Percentiles rank a stretch among this genome's conserved stretches.
phyloP scores from a whole-genome alignment of 2,888 invertebrate genomes.

The Calliphora vomitoria region DNA sequence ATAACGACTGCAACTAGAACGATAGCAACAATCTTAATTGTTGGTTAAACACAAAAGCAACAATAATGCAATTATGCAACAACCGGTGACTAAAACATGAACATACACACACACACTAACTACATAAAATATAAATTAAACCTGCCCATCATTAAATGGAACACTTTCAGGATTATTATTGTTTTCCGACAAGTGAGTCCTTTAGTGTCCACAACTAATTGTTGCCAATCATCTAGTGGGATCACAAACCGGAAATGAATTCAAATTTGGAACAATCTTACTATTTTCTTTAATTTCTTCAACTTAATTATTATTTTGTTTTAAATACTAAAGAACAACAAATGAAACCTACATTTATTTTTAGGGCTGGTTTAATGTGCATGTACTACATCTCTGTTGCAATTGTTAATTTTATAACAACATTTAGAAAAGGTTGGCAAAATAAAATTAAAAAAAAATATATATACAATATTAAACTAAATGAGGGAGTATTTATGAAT shows the following conservation, averaged over 20 bases:
- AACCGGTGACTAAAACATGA: conserved; percentile 53
- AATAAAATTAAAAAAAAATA: conserved; percentile 5
- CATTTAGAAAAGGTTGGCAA: conserved; percentile 48
- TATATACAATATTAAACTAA: conserved; percentile 38
- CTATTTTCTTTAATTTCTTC: too few species aligned
- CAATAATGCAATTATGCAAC: conserved; percentile 61
- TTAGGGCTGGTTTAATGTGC: too few species aligned
- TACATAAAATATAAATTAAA: background rate
- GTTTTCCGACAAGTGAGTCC: too few species aligned
- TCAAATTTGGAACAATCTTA: too few species aligned
- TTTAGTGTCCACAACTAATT: too few species aligned
- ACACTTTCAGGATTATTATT: too few species aligned
- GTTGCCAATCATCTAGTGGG: too few species aligned
- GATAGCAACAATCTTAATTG: conserved; percentile 65
- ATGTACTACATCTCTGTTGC: conserved; percentile 22
- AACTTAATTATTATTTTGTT: too few species aligned
- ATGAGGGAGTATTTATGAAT: conserved; percentile 42
- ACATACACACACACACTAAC: conserved; percentile 1
- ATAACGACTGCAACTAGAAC: conserved; percentile 45
- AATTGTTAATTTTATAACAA: conserved; percentile 51
- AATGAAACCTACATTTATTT: too few species aligned
- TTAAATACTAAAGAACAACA: too few species aligned
- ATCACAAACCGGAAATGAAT: too few species aligned
- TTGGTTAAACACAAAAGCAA: conserved; percentile 70
- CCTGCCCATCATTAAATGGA: too few species aligned